phyloP scores from a whole-genome alignment of 2,888 invertebrate species.

The Diarsia mendica region DNA sequence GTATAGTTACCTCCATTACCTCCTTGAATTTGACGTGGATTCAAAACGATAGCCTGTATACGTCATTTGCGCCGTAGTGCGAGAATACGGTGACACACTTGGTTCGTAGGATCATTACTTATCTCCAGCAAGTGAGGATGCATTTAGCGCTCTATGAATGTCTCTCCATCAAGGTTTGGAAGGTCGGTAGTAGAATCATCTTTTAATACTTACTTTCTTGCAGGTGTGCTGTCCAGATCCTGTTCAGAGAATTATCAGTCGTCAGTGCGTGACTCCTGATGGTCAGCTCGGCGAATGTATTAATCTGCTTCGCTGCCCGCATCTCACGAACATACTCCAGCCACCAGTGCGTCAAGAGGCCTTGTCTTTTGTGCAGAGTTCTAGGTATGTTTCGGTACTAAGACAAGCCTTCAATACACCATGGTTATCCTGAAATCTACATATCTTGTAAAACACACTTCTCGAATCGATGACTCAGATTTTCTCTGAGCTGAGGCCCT shows the following conservation, averaged over 20 bases:
- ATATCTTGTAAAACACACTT: background rate
- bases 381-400: constrained; percentile 28
- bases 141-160: background rate
- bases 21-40: no score
- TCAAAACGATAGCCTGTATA: background rate
- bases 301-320: constrained; percentile 22
- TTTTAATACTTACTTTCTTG: constrained; percentile 6
- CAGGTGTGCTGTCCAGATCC: constrained; percentile 64
- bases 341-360: constrained; percentile 25
- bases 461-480: no score
- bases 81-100: background rate
- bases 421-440: background rate
- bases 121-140: background rate
- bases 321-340: constrained; percentile 27
- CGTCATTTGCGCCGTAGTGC: background rate
- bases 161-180: background rate
- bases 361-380: constrained; percentile 25
- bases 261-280: constrained; percentile 69
- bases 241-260: background rate
- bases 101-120: background rate
- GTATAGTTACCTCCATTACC: no score
- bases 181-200: background rate
- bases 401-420: background rate
- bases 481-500: no score
- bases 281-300: constrained; percentile 65